phyloP scores from a whole-genome alignment of 1,140 invertebrate species.

The Spodoptera litura region DNA sequence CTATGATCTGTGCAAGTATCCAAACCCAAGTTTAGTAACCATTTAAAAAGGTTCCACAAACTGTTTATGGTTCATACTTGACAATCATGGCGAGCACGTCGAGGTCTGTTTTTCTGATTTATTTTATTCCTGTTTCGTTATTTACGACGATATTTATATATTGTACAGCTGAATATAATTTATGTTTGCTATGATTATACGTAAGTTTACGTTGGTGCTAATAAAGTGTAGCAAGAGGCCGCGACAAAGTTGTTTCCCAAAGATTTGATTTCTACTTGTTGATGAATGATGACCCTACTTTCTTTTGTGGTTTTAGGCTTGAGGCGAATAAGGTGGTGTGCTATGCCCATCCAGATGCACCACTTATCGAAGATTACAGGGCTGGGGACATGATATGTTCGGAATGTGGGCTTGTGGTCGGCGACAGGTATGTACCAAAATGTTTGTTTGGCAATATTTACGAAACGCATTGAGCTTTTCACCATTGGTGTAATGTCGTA shows the following conservation, averaged over 20 bases:
- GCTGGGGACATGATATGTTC: conserved; percentile 99
- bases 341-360: conserved; percentile 97
- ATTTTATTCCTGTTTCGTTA: conserved; percentile 71
- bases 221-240: conserved; percentile 41
- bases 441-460: conserved; percentile 55
- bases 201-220: conserved; percentile 64
- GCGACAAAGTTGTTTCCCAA: conserved; percentile 46
- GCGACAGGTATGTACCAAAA: conserved; percentile 92
- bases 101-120: conserved; percentile 83
- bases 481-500: conserved; percentile 48
- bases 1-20: neutral
- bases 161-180: conserved; percentile 59
- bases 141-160: conserved; percentile 53
- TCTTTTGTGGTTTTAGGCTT: conserved; percentile 86
- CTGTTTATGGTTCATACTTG: conserved; percentile 66
- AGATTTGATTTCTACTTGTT: conserved; percentile 65
- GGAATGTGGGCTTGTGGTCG: conserved; percentile 99
- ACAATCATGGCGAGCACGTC: conserved; percentile 86
- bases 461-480: conserved; percentile 57
- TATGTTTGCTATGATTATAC: conserved; percentile 61
- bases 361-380: conserved; percentile 98
- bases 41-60: conserved; percentile 38
- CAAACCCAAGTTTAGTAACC: conserved; percentile 9
- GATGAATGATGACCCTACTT: conserved; percentile 64
- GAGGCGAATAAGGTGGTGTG: conserved; percentile 94